Percentiles rank a stretch among this genome's conserved stretches.
These are phyloP conservation scores for Drosophila aldrichi DNA, from an alignment of 2,888 invertebrate species.

Conservation along the genomic window DNA sequence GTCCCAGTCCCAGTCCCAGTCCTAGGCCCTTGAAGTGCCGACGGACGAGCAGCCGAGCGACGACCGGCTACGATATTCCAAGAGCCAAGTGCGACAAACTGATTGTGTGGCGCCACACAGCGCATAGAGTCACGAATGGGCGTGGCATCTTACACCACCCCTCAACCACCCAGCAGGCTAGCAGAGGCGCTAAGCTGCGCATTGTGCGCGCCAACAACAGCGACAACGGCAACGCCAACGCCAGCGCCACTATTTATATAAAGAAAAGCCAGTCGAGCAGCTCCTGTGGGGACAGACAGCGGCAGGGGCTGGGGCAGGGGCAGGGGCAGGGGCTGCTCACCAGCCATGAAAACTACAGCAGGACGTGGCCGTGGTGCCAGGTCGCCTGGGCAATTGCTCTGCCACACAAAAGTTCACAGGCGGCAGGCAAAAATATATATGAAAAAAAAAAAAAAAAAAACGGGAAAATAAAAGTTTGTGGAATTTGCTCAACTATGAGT, in stretches of 20 bases:
- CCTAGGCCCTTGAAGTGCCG: conserved; percentile 23
- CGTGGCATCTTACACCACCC: conserved; percentile 1
- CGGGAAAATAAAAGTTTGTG: background rate
- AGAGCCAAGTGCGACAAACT: conserved; percentile 74
- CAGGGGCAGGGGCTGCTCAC: background rate
- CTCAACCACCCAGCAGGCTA: background rate
- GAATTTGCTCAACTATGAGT: background rate
- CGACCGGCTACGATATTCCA: conserved; percentile 28
- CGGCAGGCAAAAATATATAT: conserved; percentile 32
- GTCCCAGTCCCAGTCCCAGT: too few relatives aligned
- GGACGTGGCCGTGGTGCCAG: conserved; percentile 17
- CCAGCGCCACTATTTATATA: conserved; percentile 73
- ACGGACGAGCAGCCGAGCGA: conserved; percentile 4
- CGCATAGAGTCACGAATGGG: conserved; percentile 35
- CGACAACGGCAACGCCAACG: conserved; percentile 42
- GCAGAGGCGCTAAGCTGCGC: conserved; percentile 60
- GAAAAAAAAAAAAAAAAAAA: conserved; percentile 4
- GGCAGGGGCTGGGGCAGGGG: background rate
- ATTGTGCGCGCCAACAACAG: conserved; percentile 64
- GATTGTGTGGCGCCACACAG: conserved; percentile 68
- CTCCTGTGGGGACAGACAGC: conserved; percentile 2
- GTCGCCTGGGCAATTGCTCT: conserved; percentile 61
- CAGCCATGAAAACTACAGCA: conserved; percentile 35
- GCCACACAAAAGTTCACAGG: conserved; percentile 60
- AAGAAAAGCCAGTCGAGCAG: conserved; percentile 60